These are phyloP conservation scores for Leistus spinibarbis DNA, from an alignment of 2,888 invertebrate genomes.

Conservation along the genomic window DNA sequence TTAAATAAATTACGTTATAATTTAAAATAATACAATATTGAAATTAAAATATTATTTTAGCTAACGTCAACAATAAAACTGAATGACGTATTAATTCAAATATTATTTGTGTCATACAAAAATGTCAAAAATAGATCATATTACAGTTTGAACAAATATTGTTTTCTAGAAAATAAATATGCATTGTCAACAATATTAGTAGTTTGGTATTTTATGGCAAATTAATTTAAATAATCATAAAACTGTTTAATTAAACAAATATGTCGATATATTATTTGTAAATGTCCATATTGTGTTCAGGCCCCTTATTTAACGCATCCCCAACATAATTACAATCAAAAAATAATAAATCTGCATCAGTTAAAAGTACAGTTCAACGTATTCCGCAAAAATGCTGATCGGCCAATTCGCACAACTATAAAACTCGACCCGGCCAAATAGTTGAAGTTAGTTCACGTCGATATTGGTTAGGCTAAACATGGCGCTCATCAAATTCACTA, in stretches of 20 bases:
- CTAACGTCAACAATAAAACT: neutral
- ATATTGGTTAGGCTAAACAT: conserved; percentile 3
- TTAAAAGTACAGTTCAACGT: neutral
- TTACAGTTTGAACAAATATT: neutral
- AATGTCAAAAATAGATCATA: neutral
- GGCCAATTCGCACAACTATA: neutral
- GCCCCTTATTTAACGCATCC: no score
- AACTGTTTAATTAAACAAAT: no score
- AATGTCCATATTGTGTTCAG: no score
- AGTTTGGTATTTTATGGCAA: no score
- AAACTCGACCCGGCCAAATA: neutral
- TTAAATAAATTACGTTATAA: no score
- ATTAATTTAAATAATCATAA: no score
- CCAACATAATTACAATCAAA: no score
- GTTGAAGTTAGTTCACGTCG: neutral
- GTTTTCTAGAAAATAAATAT: neutral
- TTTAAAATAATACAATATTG: neutral
- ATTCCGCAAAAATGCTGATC: neutral
- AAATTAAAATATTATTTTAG: neutral
- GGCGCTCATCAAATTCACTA: neutral
- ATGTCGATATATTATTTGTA: no score
- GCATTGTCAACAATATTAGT: neutral
- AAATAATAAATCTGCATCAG: no score
- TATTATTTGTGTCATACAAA: neutral
- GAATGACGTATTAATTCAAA: neutral